These are phyloP conservation scores for Anas platyrhynchos DNA, from an alignment of 2,113 vertebrate genomes.

Conservation along the genomic window DNA sequence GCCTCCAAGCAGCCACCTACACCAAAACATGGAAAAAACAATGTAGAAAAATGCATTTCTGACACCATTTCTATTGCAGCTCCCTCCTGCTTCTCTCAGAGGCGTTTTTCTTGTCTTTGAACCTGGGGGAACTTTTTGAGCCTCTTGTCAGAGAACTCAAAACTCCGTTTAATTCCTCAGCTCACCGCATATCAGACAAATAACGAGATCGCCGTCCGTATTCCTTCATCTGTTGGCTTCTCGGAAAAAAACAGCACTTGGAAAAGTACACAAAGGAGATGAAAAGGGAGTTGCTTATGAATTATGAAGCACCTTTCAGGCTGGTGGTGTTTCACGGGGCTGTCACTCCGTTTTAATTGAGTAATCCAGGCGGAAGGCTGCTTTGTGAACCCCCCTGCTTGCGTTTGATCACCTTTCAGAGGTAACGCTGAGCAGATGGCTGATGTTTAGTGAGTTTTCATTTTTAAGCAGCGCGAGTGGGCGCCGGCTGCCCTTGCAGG, in stretches of 20 bases:
- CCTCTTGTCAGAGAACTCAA: background rate
- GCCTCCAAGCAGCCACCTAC: background rate
- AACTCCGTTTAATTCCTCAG: background rate
- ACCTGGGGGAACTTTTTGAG: background rate
- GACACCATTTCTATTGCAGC: accelerated
- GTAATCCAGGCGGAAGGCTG: background rate
- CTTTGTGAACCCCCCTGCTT: background rate
- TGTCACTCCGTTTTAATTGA: constrained; percentile 48
- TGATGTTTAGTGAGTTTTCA: background rate
- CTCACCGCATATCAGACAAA: background rate
- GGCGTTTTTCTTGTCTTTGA: background rate
- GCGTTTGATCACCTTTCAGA: constrained; percentile 65
- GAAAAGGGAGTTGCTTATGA: constrained; percentile 63
- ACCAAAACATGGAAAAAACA: background rate
- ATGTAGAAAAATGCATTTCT: background rate
- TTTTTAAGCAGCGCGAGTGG: background rate
- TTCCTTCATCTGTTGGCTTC: constrained; percentile 22
- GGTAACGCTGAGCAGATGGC: background rate
- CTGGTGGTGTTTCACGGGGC: background rate
- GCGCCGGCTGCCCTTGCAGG: background rate
- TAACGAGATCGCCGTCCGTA: background rate
- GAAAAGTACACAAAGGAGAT: constrained; percentile 53
- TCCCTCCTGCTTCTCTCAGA: background rate
- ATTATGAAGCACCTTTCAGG: constrained; percentile 65
- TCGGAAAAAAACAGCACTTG: background rate